These are phyloP conservation scores for Mesorhabditis belari DNA, from an alignment of 2,888 invertebrate species.

Conservation along the genomic window DNA sequence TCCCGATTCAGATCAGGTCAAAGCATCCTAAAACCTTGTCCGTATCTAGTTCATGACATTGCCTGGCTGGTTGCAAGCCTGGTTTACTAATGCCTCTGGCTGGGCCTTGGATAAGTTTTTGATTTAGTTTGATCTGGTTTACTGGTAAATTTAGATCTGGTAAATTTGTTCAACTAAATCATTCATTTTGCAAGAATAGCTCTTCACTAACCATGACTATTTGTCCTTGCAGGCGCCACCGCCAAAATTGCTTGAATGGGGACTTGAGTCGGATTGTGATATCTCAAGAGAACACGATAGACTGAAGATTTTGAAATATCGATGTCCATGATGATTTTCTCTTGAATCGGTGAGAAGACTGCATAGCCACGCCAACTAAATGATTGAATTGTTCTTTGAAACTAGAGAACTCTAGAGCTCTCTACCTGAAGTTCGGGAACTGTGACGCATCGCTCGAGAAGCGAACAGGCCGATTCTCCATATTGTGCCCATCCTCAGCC, in stretches of 20 bases:
- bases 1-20: too few relatives aligned
- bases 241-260: constrained; percentile 71
- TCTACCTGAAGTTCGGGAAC: constrained; percentile 82
- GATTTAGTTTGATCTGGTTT: too few relatives aligned
- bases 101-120: too few relatives aligned
- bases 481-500: constrained; percentile 75
- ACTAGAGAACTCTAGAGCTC: too few relatives aligned
- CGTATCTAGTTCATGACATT: too few relatives aligned
- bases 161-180: not conserved
- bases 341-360: constrained; percentile 63
- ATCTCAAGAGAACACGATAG: constrained; percentile 73
- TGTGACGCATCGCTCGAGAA: constrained; percentile 72
- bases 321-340: constrained; percentile 74
- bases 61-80: too few relatives aligned
- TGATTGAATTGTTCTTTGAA: too few relatives aligned
- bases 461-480: constrained; percentile 68
- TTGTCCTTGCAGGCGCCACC: constrained; percentile 69
- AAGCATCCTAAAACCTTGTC: too few relatives aligned
- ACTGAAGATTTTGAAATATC: constrained; percentile 73
- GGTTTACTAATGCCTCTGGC: too few relatives aligned
- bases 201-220: constrained; percentile 18
- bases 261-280: constrained; percentile 74
- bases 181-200: not conserved
- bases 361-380: constrained; percentile 97
- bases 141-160: too few relatives aligned